Evolutionary conservation across 2,113 vertebrate species (phyloP).

Genomic region (Paradoxurus hermaphroditus): DNA sequence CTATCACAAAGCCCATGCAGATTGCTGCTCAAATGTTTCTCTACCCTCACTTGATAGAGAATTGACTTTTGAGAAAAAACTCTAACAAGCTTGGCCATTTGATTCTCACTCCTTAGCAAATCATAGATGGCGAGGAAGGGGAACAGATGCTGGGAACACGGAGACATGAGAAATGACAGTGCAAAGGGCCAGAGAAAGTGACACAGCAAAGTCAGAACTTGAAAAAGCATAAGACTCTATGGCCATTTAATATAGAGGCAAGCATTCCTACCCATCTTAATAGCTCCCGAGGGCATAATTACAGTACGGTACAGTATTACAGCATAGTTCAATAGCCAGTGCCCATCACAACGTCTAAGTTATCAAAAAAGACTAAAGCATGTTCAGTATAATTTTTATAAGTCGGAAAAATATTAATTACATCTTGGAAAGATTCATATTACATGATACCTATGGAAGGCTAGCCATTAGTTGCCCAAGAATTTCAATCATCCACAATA

Average conservation of each 20-base stretch:
- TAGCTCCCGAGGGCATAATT: background rate
- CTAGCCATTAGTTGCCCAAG: background rate
- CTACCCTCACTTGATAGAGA: background rate
- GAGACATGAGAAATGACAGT: background rate
- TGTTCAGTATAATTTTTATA: background rate
- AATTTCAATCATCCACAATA: background rate
- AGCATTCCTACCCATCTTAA: background rate
- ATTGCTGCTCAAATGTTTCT: background rate
- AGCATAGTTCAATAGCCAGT: background rate
- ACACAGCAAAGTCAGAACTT: conserved; percentile 9
- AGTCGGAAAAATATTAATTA: conserved; percentile 25
- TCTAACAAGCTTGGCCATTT: background rate
- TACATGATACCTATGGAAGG: background rate
- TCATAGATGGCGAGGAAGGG: background rate
- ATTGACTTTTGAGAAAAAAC: background rate
- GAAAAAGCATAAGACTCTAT: background rate
- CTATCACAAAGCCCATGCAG: background rate
- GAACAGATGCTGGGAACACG: background rate
- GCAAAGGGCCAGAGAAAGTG: background rate
- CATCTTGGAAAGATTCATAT: background rate
- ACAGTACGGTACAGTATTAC: background rate
- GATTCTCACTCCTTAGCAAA: background rate
- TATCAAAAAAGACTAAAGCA: background rate
- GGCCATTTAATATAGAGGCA: background rate
- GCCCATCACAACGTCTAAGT: background rate